A percentile compares a stretch with the other conserved stretches of the same genome.
These are phyloP conservation scores for Vanessa cardui DNA, from an alignment of 2,888 invertebrate genomes.

Conservation along the genomic window DNA sequence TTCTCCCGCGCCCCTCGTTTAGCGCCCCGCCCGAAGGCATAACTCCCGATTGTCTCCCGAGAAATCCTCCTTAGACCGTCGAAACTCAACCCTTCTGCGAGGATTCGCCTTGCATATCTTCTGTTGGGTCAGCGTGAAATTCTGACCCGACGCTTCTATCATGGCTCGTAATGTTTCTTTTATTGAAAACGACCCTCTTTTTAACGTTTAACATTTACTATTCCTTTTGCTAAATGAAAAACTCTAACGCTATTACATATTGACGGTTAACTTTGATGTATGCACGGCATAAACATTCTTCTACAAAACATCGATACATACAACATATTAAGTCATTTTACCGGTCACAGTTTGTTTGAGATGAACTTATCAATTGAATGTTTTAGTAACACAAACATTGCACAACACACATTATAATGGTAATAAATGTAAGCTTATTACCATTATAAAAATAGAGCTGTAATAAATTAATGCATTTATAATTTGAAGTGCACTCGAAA, in stretches of 20 bases:
- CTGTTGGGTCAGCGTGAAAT: slow-evolving; percentile 82
- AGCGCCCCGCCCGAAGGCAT: slow-evolving; percentile 82
- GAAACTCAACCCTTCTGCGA: slow-evolving; percentile 78
- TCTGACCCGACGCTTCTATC: slow-evolving; percentile 66
- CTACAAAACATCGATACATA: no score
- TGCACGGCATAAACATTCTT: no score
- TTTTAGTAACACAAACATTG: no score
- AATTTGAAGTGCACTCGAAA: no score
- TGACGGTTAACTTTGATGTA: no score
- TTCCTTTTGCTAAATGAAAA: slow-evolving; percentile 4
- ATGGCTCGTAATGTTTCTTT: slow-evolving; percentile 64
- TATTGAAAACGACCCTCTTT: slow-evolving; percentile 49
- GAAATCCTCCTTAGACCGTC: slow-evolving; percentile 79
- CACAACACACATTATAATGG: no score
- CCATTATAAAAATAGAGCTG: no score
- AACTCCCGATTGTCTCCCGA: slow-evolving; percentile 82
- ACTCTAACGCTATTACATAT: not conserved
- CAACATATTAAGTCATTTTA: no score
- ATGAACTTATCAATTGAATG: no score
- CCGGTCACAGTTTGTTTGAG: no score
- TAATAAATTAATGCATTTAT: no score
- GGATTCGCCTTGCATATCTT: slow-evolving; percentile 76
- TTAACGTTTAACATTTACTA: slow-evolving; percentile 17
- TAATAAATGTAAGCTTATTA: no score
- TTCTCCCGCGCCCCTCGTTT: slow-evolving; percentile 78